Conservation (phyloP, 2,797 vertebrate species). For the Periparus ater region DNA sequence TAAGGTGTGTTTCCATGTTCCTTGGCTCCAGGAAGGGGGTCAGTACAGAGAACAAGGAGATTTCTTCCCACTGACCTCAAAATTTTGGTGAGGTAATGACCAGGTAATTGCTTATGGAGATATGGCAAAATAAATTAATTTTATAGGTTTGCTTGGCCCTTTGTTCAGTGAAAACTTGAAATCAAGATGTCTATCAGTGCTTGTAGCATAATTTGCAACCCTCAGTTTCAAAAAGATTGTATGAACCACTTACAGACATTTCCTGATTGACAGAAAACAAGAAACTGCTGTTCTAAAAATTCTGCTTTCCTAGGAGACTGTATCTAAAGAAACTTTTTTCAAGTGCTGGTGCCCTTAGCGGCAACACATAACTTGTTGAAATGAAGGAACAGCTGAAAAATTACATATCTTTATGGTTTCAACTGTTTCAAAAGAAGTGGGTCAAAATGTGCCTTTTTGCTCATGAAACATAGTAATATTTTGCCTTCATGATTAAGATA, state of each 20-base stretch:
- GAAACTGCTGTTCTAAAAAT: neutral
- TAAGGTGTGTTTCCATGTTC: neutral
- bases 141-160: neutral
- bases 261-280: neutral
- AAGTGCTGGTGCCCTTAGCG: neutral
- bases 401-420: neutral
- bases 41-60: neutral
- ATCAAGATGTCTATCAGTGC: neutral
- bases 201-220: neutral
- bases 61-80: neutral
- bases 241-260: neutral
- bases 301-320: neutral
- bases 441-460: neutral
- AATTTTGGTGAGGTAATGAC: neutral
- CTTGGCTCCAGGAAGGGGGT: neutral
- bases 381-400: neutral
- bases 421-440: neutral
- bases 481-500: neutral
- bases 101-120: neutral
- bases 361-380: neutral
- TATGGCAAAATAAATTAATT: neutral
- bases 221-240: neutral
- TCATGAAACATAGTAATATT: neutral
- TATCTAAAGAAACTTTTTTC: neutral
- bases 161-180: neutral